Evolutionary conservation across 2,797 vertebrate species (phyloP).

Genomic region (Mus spretus): DNA sequence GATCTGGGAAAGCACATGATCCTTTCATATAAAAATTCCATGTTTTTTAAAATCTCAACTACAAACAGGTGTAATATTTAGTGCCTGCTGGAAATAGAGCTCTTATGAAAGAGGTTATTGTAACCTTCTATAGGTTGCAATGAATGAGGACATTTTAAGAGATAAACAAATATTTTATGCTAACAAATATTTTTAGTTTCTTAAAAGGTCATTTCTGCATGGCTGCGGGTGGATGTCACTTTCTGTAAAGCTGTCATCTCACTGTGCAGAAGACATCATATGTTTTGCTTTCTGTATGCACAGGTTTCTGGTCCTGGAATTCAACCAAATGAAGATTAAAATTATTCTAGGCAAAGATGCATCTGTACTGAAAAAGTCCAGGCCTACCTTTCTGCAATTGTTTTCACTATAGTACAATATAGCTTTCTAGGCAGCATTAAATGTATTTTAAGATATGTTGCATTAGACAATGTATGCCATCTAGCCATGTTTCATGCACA

Average conservation of each 20-base stretch:
- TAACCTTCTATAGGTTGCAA: no score
- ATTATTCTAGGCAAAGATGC: background rate
- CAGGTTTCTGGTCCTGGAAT: background rate
- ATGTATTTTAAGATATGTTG: background rate
- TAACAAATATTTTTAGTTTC: slow-evolving; percentile 15
- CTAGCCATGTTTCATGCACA: background rate
- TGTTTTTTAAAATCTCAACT: background rate
- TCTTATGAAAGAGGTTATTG: background rate
- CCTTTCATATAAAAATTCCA: background rate
- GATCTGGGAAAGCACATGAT: background rate
- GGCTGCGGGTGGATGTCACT: fast-evolving
- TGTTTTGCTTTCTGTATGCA: background rate
- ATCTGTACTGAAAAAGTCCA: background rate
- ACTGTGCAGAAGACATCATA: background rate
- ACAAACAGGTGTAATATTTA: background rate
- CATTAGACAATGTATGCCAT: no score
- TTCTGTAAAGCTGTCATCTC: background rate
- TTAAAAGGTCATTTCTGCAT: background rate
- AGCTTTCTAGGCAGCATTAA: background rate
- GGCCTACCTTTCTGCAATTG: background rate
- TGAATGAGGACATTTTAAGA: background rate
- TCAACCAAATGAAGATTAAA: background rate
- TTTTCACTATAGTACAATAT: background rate
- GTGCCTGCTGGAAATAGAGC: background rate
- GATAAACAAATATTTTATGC: background rate